phyloP scores from a whole-genome alignment of 2,113 vertebrate species.

The Tricholaema leucomelas region DNA sequence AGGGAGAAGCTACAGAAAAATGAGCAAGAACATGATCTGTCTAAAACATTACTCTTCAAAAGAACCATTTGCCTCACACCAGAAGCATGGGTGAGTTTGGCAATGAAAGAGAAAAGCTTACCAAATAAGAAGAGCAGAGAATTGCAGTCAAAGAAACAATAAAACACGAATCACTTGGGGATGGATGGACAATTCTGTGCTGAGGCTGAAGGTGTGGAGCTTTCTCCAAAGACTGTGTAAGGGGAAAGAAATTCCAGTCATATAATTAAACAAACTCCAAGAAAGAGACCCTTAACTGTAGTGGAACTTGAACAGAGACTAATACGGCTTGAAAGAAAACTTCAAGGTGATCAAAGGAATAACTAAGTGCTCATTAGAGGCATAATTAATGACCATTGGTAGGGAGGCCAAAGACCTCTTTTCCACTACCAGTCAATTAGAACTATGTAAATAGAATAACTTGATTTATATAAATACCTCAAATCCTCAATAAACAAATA shows the following conservation, averaged over 20 bases:
- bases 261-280: constrained; percentile 26
- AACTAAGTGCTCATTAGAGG: neutral
- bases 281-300: constrained; percentile 6
- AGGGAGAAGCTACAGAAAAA: neutral
- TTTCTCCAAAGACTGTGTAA: neutral
- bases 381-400: neutral
- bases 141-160: neutral
- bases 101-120: neutral
- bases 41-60: neutral
- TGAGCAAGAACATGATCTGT: neutral
- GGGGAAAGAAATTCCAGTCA: neutral
- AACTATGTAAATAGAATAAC: neutral
- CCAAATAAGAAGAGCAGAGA: neutral
- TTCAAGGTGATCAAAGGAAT: constrained; percentile 35
- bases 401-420: neutral
- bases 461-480: neutral
- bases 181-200: neutral
- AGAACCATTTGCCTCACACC: neutral
- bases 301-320: neutral
- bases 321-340: constrained; percentile 58
- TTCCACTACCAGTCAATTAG: neutral
- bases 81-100: fast-evolving
- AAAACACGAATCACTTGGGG: neutral
- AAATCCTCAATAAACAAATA: neutral
- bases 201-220: neutral